These are phyloP conservation scores for Lasioglossum calceatum DNA, from an alignment of 2,888 invertebrate genomes.

Conservation along the genomic window DNA sequence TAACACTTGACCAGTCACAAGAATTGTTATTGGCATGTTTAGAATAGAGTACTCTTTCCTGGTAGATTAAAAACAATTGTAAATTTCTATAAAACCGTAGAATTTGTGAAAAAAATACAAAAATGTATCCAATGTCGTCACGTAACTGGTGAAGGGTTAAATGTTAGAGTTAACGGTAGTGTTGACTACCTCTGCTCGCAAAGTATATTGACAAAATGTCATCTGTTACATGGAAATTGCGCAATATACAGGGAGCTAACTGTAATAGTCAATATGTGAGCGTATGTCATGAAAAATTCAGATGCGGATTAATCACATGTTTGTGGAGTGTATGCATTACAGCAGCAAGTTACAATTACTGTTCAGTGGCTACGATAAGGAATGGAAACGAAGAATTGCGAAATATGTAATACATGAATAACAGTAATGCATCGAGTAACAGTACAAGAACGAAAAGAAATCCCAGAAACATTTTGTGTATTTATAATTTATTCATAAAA, in stretches of 20 bases:
- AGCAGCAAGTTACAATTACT: conserved; percentile 62
- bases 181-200: background rate
- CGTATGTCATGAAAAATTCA: conserved; percentile 31
- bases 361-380: conserved; percentile 50
- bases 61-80: background rate
- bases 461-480: conserved; percentile 48
- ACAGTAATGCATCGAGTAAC: conserved; percentile 55
- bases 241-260: conserved; percentile 56
- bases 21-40: background rate
- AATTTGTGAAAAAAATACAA: background rate
- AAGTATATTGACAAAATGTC: conserved; percentile 2
- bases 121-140: background rate
- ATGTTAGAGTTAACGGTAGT: background rate
- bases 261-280: conserved; percentile 59
- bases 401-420: conserved; percentile 46
- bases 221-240: conserved; percentile 8
- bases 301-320: conserved; percentile 54
- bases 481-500: background rate
- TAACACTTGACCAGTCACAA: background rate
- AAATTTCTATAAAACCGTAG: background rate
- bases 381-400: conserved; percentile 42
- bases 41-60: background rate
- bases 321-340: conserved; percentile 60
- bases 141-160: background rate
- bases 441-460: conserved; percentile 31